Evolutionary conservation across 2,113 vertebrate genomes (phyloP), one percentile per base, ranked within the genome.

Genomic region (Syngnathus scovelli): DNA sequence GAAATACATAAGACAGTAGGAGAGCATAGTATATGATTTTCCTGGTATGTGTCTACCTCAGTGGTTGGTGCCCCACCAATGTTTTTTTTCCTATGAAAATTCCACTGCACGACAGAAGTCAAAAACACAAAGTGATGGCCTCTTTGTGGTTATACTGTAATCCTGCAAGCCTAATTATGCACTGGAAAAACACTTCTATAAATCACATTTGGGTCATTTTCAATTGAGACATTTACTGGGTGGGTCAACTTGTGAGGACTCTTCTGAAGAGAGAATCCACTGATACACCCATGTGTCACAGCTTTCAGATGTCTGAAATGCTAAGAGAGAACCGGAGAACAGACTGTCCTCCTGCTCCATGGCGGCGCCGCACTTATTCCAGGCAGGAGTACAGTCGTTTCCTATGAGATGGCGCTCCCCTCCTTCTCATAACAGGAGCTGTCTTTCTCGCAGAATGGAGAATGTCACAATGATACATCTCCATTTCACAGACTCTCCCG

Each of bases 381-480:
- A 49, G 67, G 64, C 48, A 65, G 11, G 19, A 41, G 76, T 66
- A 51, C 67, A 62, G 62, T 38, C 39, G 36, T 52, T 75, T 51
- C 70, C 61, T 75, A 74, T 75, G 70, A 76, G 70, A 63, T 73
- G 48, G 44, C 77, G 65, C 75, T 70, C 68, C 63, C 69, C 65
- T 75, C 52, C 67, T 71, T 71, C 70, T 76, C 59, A 21, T 82
- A 88, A 89, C 71, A 75, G 70, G 84, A 88, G 79, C 71, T n/a
- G 59, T 37, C 71, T 77, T 79, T 84, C 78, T 79, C 68, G 70
- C 64, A 70, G 78, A 74, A 76, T 58, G 70, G 71, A 77, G 67
- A 85, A 79, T 83, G 80, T 82, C 83, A 81, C 76, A 74, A 67
- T 70, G 58, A 75, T 83, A 78, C 80, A 76, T 82, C 79, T 82